Base-by-base conservation (phyloP, 2,888 invertebrate genomes). In the Eucriotettix oculatus region DNA sequence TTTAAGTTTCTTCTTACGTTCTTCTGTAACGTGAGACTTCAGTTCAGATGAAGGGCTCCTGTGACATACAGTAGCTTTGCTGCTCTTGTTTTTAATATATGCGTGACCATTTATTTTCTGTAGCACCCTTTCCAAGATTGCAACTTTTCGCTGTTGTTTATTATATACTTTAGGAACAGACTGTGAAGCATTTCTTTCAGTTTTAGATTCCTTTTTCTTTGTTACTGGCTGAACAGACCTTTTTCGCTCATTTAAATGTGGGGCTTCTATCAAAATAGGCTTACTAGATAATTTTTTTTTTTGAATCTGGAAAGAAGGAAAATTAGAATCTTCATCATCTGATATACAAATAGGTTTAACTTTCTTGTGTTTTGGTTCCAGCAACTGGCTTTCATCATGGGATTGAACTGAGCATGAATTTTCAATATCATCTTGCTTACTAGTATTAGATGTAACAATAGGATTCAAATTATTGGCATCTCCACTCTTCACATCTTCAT, bases 1-100 rank as follows among this genome's bases (percentile, higher is more conserved):
- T 67, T 77, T 79, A 11, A 81, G 71, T 66, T 74, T 79, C 56
- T 72, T 74, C 64, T 76, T 78, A 42, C 80, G 71, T 68, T 72
- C 75, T 70, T 74, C 77, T 68, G 61, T 56, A 29, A 66, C 65
- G 42, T 71, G 62, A 29, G 29, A 29, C 70, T 72, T 60, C 66
- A 70, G 64, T 61, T 64, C 63, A 56, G 16, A 53, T 53, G 12
- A 12, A 16, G 29, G 7, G 2, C 29, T 29, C 29, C 29, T 29
- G 29, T 29, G 29, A 29, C 29, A n/a, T n/a, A n/a, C 42, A 3
- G 10, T 17, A 16, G 10, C 5, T 14, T 14, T 63, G 66, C 42
- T 40, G 16, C 16, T 65, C 54, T 11, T 29, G 10, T n/a, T 42
- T 43, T 44, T 56, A 57, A 12, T 59, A 53, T 17, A 56, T 10